phyloP scores from a whole-genome alignment of 2,888 invertebrate species.

The Apamea anceps region DNA sequence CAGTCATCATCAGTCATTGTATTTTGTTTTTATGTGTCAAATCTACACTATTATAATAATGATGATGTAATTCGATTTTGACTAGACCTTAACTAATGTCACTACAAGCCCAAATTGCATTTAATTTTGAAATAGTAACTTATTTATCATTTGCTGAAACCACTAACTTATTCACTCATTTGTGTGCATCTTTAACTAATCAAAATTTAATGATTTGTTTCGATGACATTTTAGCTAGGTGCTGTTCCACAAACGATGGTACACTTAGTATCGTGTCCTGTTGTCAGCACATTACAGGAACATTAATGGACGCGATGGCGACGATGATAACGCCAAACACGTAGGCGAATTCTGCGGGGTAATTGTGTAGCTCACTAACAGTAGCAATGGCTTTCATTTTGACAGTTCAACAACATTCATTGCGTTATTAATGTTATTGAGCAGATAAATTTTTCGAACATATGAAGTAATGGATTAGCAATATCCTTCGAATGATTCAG shows the following conservation, averaged over 20 bases:
- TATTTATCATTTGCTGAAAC: background rate
- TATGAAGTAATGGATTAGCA: too few relatives aligned
- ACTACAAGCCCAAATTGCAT: background rate
- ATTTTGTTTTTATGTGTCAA: background rate
- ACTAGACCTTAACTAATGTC: background rate
- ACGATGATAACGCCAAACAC: background rate
- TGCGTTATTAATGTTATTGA: too few relatives aligned
- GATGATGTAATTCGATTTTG: too few relatives aligned
- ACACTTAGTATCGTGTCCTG: background rate
- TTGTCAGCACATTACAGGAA: background rate
- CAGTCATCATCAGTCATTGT: background rate
- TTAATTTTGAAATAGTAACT: conserved; percentile 1
- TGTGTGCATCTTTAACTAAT: conserved; percentile 6
- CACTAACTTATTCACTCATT: conserved; percentile 5
- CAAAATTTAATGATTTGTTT: conserved; percentile 15
- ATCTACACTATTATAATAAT: too few relatives aligned
- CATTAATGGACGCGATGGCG: background rate
- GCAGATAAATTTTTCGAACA: too few relatives aligned
- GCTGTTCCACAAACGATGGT: background rate
- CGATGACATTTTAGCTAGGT: conserved; percentile 29
- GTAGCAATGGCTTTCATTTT: too few relatives aligned
- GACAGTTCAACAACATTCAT: too few relatives aligned
- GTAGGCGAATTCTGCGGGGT: background rate
- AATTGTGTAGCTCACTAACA: too few relatives aligned
- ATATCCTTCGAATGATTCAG: too few relatives aligned